These are phyloP conservation scores for Habropoda laboriosa DNA, from an alignment of 1,140 invertebrate species.

Conservation along the genomic window DNA sequence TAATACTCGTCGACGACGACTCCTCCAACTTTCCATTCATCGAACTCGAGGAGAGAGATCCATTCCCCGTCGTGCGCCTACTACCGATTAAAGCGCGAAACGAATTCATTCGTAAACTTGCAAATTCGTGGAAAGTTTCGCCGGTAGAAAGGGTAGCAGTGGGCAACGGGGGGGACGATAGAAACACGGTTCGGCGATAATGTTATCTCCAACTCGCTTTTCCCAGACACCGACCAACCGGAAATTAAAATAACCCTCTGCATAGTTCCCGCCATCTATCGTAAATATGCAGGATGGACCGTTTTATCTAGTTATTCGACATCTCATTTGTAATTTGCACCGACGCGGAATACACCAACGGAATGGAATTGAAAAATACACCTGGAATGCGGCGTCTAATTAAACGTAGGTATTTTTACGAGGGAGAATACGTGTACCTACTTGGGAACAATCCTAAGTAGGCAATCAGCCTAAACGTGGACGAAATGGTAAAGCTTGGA, in stretches of 20 bases:
- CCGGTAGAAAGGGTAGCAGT: too few species aligned
- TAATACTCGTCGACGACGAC: constrained; percentile 23
- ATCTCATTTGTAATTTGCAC: background rate
- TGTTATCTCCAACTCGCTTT: constrained; percentile 5
- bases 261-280: background rate
- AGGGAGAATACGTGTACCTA: too few species aligned
- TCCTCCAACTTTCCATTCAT: constrained; percentile 46
- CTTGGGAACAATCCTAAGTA: too few species aligned
- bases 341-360: background rate
- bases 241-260: constrained; percentile 43
- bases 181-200: constrained; percentile 27
- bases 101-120: constrained; percentile 37
- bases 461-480: too few species aligned
- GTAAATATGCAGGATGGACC: background rate
- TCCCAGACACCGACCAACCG: constrained; percentile 27
- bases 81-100: constrained; percentile 48
- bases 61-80: background rate
- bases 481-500: background rate
- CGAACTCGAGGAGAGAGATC: constrained; percentile 8
- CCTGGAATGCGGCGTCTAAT: too few species aligned
- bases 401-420: too few species aligned
- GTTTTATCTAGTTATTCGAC: background rate
- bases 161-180: too few species aligned
- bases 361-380: too few species aligned
- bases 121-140: constrained; percentile 23